Evolutionary conservation across 1,140 invertebrate genomes (phyloP), one percentile per base, ranked within the genome.

Genomic region (Cyclargus thomasi): DNA sequence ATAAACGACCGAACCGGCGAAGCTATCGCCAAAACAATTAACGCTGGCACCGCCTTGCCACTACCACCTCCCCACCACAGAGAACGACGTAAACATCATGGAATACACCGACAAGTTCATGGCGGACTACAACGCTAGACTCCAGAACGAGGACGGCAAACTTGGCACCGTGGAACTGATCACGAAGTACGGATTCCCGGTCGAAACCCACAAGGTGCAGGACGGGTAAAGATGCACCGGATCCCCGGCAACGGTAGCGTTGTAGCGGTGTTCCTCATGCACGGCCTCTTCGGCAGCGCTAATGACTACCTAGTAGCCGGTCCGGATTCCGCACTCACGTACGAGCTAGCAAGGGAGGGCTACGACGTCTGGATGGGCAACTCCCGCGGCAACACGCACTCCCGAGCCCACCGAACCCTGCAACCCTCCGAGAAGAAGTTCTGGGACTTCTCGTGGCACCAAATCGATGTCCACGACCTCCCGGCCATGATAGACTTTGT

Each of bases 351-450:
- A 5, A 53, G 94, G 70, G 79, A 86, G 64, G 93, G 93, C n/a
- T 95, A 92, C 62, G 94, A 95, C 75, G 94, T 95, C 10, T 95
- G 94, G 94, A 76, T 95, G 76, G 92, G 91, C 1, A 95, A 95
- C 77, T 90, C 91, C 7, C 86, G 95, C 62, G 95, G 95, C n/a
- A 95, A 94, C 70, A 89, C 88, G 2, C 94, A 95, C 73, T 94
- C 93, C 0, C 90, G 82, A 68, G 83, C 83, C 47, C 93, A 94
- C 75, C 72, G 73, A 1, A 78, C 59, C 8, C 77, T 92, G 17
- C 78, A 59, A 36, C 86, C 74, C 10, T 35, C 80, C 22, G 53
- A 79, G 6, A 69, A 73, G 39, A 70, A 80, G 64, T 95, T 92
- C 70, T 95, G 94, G 94, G 80, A 93, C 69, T 95, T 94, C 77